phyloP scores from a whole-genome alignment of 1,140 invertebrate genomes.

The Colletes latitarsis region DNA sequence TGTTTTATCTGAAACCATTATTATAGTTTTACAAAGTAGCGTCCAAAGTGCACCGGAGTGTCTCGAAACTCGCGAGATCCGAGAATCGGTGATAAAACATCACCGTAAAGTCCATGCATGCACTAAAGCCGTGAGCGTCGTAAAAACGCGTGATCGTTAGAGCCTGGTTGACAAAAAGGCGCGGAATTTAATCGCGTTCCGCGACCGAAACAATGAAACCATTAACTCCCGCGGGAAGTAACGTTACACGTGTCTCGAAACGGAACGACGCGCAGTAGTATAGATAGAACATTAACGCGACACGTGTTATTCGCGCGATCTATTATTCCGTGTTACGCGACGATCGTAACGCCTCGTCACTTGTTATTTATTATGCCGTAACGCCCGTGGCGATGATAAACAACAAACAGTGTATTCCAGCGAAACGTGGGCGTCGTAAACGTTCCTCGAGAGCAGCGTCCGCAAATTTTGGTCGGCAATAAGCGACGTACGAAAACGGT shows the following conservation, averaged over 20 bases:
- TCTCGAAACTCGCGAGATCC: not conserved
- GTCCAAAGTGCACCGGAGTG: not conserved
- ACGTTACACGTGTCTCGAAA: not conserved
- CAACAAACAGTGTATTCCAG: not conserved
- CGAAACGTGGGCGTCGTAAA: not conserved
- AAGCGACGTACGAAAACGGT: constrained; percentile 16
- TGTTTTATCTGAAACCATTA: too few relatives aligned
- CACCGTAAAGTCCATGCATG: not conserved
- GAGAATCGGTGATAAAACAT: not conserved
- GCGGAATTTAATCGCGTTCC: constrained; percentile 1
- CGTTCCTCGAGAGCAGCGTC: not conserved
- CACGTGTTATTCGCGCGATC: constrained; percentile 17
- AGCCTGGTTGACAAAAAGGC: not conserved
- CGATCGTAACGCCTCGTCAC: constrained; percentile 35
- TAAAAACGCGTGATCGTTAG: constrained; percentile 9
- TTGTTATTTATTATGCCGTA: constrained; percentile 29
- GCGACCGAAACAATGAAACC: constrained; percentile 18
- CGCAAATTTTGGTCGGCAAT: not conserved
- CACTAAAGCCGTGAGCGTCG: not conserved
- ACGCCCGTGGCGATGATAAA: not conserved
- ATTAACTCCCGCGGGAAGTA: not conserved
- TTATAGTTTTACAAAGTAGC: too few relatives aligned
- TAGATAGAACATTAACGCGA: constrained; percentile 25
- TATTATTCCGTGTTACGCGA: not conserved
- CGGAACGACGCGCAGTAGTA: constrained; percentile 4